Evolutionary conservation across 2,888 invertebrate species (phyloP).

Genomic region (Protophormia terraenovae): DNA sequence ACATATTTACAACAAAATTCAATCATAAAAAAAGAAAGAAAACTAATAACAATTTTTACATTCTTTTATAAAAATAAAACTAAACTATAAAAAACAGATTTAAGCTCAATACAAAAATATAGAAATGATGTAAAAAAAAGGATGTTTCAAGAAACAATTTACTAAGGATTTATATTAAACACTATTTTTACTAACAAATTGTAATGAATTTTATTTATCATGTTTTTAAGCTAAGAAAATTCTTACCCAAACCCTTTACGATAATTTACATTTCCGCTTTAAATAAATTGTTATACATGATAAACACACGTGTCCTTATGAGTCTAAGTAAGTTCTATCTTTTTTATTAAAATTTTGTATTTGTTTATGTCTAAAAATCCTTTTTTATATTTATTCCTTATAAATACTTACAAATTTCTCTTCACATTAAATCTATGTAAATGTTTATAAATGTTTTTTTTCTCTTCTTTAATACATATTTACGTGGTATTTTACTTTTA

Average conservation of each 20-base stretch:
- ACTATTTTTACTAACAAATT: not conserved
- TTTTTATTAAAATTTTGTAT: slow-evolving; percentile 13
- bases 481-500: not conserved
- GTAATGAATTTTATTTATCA: too few relatives aligned
- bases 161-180: not conserved
- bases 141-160: not conserved
- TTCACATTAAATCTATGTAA: not conserved
- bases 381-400: too few relatives aligned
- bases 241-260: too few relatives aligned
- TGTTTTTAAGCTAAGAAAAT: not conserved
- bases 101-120: too few relatives aligned
- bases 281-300: too few relatives aligned
- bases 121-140: not conserved
- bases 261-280: too few relatives aligned
- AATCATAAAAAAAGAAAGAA: too few relatives aligned
- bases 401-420: not conserved
- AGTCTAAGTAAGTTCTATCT: too few relatives aligned
- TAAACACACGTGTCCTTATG: too few relatives aligned
- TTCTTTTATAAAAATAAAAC: not conserved
- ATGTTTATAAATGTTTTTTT: slow-evolving; percentile 4
- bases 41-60: not conserved
- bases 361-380: not conserved
- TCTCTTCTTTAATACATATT: too few relatives aligned
- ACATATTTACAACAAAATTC: not conserved
- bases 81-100: not conserved